Conservation (phyloP, 2,888 invertebrate genomes). For the Minunthozetes semirufus region DNA sequence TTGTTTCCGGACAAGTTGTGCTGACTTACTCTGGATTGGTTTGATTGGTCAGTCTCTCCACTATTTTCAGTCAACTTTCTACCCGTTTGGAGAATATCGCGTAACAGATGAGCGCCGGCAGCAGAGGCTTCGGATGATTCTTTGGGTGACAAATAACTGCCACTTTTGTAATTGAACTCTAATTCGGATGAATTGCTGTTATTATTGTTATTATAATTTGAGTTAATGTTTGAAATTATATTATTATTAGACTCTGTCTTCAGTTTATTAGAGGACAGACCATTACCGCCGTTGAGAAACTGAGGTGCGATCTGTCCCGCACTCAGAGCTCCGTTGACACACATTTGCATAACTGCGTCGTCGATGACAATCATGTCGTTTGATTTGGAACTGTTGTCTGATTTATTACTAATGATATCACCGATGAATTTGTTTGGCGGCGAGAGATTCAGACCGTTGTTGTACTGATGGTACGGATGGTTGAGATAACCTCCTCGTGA, state of each 20-base stretch:
- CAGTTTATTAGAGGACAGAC: neutral
- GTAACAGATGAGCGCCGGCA: constrained; percentile 38
- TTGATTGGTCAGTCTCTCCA: constrained; percentile 24
- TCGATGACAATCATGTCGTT: constrained; percentile 26
- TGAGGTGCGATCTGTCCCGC: constrained; percentile 7
- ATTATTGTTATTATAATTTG: constrained; percentile 2
- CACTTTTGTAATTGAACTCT: constrained; percentile 26
- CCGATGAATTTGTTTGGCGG: constrained; percentile 72
- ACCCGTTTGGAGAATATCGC: constrained; percentile 35
- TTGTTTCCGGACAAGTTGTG: constrained; percentile 19
- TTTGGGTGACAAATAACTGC: constrained; percentile 21
- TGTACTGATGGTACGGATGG: constrained; percentile 30
- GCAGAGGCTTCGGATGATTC: constrained; percentile 15
- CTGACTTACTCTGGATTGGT: constrained; percentile 9
- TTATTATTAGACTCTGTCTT: constrained; percentile 26
- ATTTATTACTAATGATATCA: constrained; percentile 59
- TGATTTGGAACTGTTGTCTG: neutral
- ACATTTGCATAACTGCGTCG: constrained; percentile 29
- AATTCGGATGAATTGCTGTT: constrained; percentile 19
- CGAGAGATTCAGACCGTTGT: constrained; percentile 38
- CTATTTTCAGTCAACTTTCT: neutral
- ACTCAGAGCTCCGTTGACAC: constrained; percentile 26
- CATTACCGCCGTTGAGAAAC: constrained; percentile 23
- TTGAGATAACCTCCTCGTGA: constrained; percentile 40
- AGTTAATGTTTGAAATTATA: neutral